phyloP scores from a whole-genome alignment of 2,797 vertebrate genomes.

The Onychomys leucogaster region DNA sequence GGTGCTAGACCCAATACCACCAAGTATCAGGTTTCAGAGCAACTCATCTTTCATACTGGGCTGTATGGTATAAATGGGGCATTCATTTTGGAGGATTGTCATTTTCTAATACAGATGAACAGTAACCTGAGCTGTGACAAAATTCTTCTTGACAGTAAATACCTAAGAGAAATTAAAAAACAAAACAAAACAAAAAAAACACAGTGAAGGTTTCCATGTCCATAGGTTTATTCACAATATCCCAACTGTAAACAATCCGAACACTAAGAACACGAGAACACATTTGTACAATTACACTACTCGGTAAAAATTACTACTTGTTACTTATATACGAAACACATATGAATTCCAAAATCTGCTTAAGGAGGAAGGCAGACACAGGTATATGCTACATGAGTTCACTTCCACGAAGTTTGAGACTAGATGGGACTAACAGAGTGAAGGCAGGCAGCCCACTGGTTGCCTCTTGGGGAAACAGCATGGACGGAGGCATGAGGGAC shows the following conservation, averaged over 20 bases:
- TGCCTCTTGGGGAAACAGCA: background rate
- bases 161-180: background rate
- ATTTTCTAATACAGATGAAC: background rate
- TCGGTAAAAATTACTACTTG: constrained; percentile 44
- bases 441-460: background rate
- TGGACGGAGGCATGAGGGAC: background rate
- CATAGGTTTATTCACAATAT: constrained; percentile 64
- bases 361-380: constrained; percentile 11
- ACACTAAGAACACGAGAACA: constrained; percentile 48
- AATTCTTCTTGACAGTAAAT: background rate
- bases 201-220: background rate
- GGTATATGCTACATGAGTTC: background rate
- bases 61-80: background rate
- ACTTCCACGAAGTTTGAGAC: background rate
- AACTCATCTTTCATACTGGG: background rate
- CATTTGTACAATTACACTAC: constrained; percentile 41
- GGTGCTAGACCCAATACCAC: background rate
- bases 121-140: background rate
- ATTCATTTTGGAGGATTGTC: background rate
- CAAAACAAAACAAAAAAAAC: background rate
- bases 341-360: constrained; percentile 15
- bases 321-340: constrained; percentile 32
- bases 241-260: constrained; percentile 51
- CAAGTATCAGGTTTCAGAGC: background rate
- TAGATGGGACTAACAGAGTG: background rate